Base-by-base conservation (phyloP, 2,888 invertebrate species). In the Acanthoscelides obtectus region DNA sequence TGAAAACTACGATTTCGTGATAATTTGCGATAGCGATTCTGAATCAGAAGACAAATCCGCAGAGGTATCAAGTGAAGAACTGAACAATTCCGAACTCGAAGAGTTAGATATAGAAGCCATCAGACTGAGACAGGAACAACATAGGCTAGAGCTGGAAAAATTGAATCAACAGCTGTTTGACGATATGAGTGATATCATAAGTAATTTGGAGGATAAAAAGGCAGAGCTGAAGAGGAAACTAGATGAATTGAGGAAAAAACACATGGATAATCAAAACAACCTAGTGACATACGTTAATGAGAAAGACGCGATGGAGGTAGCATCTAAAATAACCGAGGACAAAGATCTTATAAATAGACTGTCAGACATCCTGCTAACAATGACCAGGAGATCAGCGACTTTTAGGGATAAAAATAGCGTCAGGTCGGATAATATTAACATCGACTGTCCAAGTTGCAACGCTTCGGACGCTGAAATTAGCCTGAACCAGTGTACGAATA, bases 371-470 rank as follows among this genome's bases (percentile, higher is more conserved):
- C 77, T 86, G 68, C 78, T 85, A 70, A 84, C 84, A 69, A 80
- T 86, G 72, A 83, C 83, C 64, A 80, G 84, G 71, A 82, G 84
- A 76, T 80, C 83, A 71, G 80, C 83, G 74, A 82, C 82, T 71
- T 84, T 85, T 73, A 78, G 84, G 12, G 85, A 86, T 77, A 81
- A 82, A 78, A 83, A 84, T 81, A 84, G 79, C 75, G 80, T 86
- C 22, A 82, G 84, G 70, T 76, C 83, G 70, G 83, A 84, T 74
- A 86, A 85, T 75, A 84, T 86, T 74, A 80, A 83, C 80, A 80
- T 76, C 77, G 79, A 25, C 73, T 80, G 78, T 72, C 77, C 76
- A 70, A 77, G 80, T 72, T 74, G 77, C 45, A 80, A 78, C 71
- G 76, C 81, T 22, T 80, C 80, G 8, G 84, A 83, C 71, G 75